Base-by-base conservation (phyloP, 2,797 vertebrate species). In the Melanotaenia parkinsoni region DNA sequence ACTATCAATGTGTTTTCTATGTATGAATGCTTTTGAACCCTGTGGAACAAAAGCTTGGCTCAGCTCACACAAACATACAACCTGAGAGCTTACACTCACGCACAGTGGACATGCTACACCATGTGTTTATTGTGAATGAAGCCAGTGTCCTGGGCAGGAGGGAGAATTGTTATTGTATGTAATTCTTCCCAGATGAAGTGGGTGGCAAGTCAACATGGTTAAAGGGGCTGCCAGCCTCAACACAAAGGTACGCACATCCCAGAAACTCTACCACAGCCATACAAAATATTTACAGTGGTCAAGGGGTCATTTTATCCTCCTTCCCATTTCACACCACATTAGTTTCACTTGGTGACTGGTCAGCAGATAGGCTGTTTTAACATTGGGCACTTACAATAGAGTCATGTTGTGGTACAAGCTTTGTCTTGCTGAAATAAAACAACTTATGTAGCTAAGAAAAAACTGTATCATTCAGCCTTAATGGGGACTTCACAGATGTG, bases 151-250 rank as follows among this genome's bases (percentile, higher is more conserved):
- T 63, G 22, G 57, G 74, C 72, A 77, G 74, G 71, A 32, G 70
- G 82, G 75, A 73, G 74, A 67, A 66, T 63, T 90, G 87, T 90
- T 92, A 77, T 89, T 91, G 60, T 74, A 72, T 70, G 79, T 89
- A 92, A 93, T 93, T 87, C 80, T 83, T 92, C 85, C 81, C 88
- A 91, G 86, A 92, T 94, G 92, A 89, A 67, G 79, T 89, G 84
- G 74, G 83, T 84, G 80, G 86, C 74, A 77, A 80, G 77, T 83
- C 74, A 82, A 59, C 68, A 70, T 58, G 74, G 70, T 58, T 58
- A 69, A 56, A 54, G 32, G 33, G 76, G 58, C 76, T 66, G 76
- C 78, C 65, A 77, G 28, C 35, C 65, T 57, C 0, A 20, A 33
- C 56, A 58, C 59, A 62, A 71, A 68, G 56, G 51, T 73, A 50